Conservation (phyloP, 2,888 invertebrate genomes). For the Calephelis perditalis region DNA sequence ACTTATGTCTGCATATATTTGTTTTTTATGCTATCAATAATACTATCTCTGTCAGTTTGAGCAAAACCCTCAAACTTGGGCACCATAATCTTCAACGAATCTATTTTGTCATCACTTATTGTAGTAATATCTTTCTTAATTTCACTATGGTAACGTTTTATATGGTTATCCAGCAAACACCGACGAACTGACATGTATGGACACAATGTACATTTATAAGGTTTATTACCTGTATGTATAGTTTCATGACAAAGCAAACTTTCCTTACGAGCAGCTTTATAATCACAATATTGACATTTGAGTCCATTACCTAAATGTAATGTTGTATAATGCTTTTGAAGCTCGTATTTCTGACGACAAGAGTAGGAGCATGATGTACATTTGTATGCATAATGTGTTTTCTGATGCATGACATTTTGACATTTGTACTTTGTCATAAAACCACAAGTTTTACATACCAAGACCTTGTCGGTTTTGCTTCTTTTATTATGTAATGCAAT, state of each 20-base stretch:
- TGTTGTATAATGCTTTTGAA: constrained; percentile 45
- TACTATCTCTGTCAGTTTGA: neutral
- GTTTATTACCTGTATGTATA: constrained; percentile 50
- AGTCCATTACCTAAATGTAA: constrained; percentile 46
- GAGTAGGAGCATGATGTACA: constrained; percentile 46
- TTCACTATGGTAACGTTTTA: constrained; percentile 42
- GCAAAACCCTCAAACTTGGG: constrained; percentile 8
- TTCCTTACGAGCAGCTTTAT: constrained; percentile 42
- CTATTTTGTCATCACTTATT: constrained; percentile 42
- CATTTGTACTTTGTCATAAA: constrained; percentile 50
- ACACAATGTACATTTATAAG: constrained; percentile 47
- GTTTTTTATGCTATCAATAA: constrained; percentile 5
- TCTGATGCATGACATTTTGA: constrained; percentile 48
- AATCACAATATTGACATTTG: constrained; percentile 52
- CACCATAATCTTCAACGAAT: constrained; percentile 39
- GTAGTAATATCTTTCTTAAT: constrained; percentile 34
- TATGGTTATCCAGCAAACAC: constrained; percentile 43
- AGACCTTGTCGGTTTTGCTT: constrained; percentile 35
- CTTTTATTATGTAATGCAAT: constrained; percentile 55
- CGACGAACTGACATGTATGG: constrained; percentile 45
- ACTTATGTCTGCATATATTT: neutral
- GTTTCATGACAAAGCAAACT: constrained; percentile 49
- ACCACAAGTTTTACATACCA: constrained; percentile 41
- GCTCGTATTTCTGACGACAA: constrained; percentile 48
- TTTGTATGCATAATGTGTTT: constrained; percentile 45